These are phyloP conservation scores for Ormyrus rosae DNA, from an alignment of 2,888 invertebrate genomes.

Conservation along the genomic window DNA sequence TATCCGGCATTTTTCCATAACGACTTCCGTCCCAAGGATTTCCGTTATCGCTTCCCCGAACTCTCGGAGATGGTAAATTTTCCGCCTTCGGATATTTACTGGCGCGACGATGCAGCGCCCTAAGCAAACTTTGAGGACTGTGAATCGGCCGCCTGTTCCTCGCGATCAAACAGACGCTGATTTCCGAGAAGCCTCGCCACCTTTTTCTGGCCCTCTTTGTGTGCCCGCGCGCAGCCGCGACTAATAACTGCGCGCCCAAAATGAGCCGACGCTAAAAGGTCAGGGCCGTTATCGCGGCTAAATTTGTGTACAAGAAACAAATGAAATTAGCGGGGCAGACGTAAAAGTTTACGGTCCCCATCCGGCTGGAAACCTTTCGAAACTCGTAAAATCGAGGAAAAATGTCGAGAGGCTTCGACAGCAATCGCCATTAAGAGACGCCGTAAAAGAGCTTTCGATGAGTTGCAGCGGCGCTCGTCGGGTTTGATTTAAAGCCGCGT, in stretches of 20 bases:
- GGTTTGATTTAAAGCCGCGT: conserved; percentile 61
- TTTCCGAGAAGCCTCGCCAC: background rate
- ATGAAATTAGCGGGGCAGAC: conserved; percentile 31
- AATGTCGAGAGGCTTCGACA: conserved; percentile 19
- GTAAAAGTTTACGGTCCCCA: conserved; percentile 18
- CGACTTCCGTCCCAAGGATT: conserved; percentile 32
- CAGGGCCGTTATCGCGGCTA: conserved; percentile 12
- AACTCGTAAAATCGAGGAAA: conserved; percentile 16
- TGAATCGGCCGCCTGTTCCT: conserved; percentile 62
- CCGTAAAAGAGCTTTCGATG: conserved; percentile 34
- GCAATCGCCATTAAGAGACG: conserved; percentile 5
- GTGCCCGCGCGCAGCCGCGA: background rate
- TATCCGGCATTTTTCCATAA: background rate
- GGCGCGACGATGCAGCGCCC: conserved; percentile 55
- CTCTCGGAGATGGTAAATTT: conserved; percentile 34
- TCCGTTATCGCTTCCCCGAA: conserved; percentile 46
- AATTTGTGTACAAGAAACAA: conserved; percentile 12
- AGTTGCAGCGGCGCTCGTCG: conserved; percentile 30
- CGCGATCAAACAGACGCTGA: conserved; percentile 58
- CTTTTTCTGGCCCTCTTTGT: background rate
- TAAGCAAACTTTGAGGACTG: conserved; percentile 62
- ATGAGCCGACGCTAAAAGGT: conserved; percentile 2
- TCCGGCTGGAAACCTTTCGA: background rate
- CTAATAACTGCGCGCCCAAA: background rate
- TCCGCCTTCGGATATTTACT: conserved; percentile 52